Base-by-base conservation (phyloP, 1,140 invertebrate genomes). In the Dendrolimus punctatus region DNA sequence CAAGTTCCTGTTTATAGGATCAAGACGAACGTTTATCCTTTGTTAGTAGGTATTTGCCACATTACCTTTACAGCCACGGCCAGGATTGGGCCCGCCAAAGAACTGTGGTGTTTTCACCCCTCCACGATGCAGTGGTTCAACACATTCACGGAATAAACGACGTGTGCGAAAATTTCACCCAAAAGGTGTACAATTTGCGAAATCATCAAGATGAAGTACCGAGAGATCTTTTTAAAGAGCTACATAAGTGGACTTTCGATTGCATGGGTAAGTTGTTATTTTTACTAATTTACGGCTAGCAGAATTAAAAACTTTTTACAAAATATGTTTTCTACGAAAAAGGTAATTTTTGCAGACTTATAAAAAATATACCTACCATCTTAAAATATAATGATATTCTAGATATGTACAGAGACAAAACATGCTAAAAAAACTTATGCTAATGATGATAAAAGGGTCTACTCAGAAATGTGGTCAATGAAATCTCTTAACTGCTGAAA, bases 211-310 rank as follows among this genome's bases (percentile, higher is more conserved):
- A 92, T 44, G 90, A 92, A 69, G 77, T 92, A 5, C 79, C 89
- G 0, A 74, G 67, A 5, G 87, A 87, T 59, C 89, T 92, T 57
- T 77, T 88, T 44, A 84, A 89, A n/a, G 90, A 91, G 62, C 62
- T 93, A 3, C 88, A 90, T 51, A 91, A 92, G 46, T 92, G 92
- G 90, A 83, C 89, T 37, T 86, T 93, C 61, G 92, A 94, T 76
- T 91, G 90, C 73, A 88, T 92, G 73, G 90, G 87, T 75, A 63
- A 68, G 78, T 43, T 23, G n/a, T 45, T 8, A n/a, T 23, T 3
- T 23, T 23, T 23, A 3, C 1, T 23, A 23, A 23, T 23, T 23
- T 23, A 23, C n/a, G n/a, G 43, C 43, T 45, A n/a, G 23, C 23
- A n/a, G 6, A 9, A 46, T 46, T 9, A 8, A 8, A 46, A 10